phyloP scores from a whole-genome alignment of 1,140 invertebrate genomes.

The Drosophila repletoides region DNA sequence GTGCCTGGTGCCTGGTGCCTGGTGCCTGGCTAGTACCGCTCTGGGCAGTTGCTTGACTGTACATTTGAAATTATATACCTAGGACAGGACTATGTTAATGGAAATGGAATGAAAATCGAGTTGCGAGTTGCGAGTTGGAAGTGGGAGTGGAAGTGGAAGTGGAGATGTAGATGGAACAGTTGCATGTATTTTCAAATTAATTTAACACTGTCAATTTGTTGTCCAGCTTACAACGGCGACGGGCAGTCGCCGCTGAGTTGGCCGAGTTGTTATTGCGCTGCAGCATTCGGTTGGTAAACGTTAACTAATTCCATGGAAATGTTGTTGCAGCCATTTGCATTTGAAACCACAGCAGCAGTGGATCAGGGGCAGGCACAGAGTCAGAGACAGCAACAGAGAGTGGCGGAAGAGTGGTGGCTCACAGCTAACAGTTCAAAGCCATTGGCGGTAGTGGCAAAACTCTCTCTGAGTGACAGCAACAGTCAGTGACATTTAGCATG shows the following conservation, averaged over 20 bases:
- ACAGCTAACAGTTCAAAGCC: slow-evolving; percentile 26
- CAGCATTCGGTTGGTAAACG: slow-evolving; percentile 68
- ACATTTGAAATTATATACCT: slow-evolving; percentile 51
- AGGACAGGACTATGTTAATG: slow-evolving; percentile 33
- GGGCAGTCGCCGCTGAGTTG: slow-evolving; percentile 18
- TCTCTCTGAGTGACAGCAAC: slow-evolving; percentile 55
- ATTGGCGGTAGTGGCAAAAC: slow-evolving; percentile 35
- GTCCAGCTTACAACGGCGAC: slow-evolving; percentile 58
- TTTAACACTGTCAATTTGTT: slow-evolving; percentile 81
- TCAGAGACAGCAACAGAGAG: background rate
- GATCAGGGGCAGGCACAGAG: background rate
- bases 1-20: background rate
- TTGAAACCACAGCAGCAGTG: slow-evolving; percentile 52
- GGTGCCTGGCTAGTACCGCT: background rate
- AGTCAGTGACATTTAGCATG: slow-evolving; percentile 77
- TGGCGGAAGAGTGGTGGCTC: slow-evolving; percentile 40
- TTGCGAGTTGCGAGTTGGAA: background rate
- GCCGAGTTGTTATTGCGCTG: slow-evolving; percentile 35
- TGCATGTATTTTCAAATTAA: slow-evolving; percentile 79
- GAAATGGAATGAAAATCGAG: slow-evolving; percentile 23
- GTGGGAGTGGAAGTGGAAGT: background rate
- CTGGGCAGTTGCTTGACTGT: background rate
- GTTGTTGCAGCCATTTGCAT: slow-evolving; percentile 71
- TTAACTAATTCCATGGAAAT: slow-evolving; percentile 80
- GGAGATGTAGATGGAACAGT: slow-evolving; percentile 12